These are phyloP conservation scores for Anguilla rostrata DNA, from an alignment of 2,113 vertebrate genomes.

Conservation along the genomic window DNA sequence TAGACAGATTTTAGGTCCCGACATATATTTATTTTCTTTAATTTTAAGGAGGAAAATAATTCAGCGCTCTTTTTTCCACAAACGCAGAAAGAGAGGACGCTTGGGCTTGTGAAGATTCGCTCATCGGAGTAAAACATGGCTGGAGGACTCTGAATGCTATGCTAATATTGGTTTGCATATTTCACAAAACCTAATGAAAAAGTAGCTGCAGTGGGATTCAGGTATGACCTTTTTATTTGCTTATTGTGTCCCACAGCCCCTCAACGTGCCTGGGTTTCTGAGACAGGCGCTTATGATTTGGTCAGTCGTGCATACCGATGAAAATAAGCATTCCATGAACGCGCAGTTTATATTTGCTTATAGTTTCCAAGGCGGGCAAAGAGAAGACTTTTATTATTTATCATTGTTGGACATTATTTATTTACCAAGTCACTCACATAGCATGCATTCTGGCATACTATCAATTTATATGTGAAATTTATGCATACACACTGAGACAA, in stretches of 20 bases:
- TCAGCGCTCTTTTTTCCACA: not conserved
- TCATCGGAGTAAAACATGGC: not conserved
- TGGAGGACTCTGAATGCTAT: not conserved
- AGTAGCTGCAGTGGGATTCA: not conserved
- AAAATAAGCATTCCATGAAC: not conserved
- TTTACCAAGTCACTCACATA: too few relatives aligned
- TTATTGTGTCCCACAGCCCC: not conserved
- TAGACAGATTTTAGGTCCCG: too few relatives aligned
- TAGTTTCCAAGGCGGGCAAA: not conserved
- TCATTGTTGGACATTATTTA: not conserved
- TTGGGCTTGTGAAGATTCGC: not conserved
- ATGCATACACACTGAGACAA: too few relatives aligned
- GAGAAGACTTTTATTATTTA: not conserved
- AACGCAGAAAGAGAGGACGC: not conserved
- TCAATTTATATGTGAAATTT: not conserved
- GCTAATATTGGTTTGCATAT: slow-evolving; percentile 16
- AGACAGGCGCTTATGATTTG: not conserved
- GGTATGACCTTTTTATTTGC: not conserved
- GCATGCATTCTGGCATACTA: not conserved
- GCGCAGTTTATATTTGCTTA: not conserved
- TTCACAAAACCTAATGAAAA: slow-evolving; percentile 18
- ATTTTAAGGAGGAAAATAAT: not conserved
- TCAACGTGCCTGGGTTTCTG: not conserved
- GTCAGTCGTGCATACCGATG: not conserved
- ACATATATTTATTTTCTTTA: not conserved